Percentiles rank a stretch among this genome's conserved stretches.
Evolutionary conservation across 2,888 invertebrate genomes (phyloP).

Genomic region (Chrysolina americana): DNA sequence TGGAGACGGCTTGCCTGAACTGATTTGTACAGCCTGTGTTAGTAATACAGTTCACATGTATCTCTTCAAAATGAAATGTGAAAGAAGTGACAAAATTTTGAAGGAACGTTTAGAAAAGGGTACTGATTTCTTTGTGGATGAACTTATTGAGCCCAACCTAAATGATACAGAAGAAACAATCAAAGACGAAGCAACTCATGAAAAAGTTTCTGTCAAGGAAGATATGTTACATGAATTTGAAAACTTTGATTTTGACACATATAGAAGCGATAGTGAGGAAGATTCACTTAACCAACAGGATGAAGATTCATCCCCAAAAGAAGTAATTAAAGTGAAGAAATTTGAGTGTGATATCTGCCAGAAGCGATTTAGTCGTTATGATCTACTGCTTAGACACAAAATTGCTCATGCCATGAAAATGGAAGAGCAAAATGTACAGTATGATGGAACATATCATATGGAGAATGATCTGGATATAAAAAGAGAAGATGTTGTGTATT

Average conservation of each 20-base stretch:
- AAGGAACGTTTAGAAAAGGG: conserved; percentile 56
- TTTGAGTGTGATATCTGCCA: conserved; percentile 63
- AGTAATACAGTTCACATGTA: conserved; percentile 71
- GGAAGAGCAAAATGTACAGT: conserved; percentile 56
- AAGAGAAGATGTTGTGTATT: conserved; percentile 50
- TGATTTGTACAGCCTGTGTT: conserved; percentile 74
- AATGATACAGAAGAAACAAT: conserved; percentile 33
- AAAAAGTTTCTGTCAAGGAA: conserved; percentile 42
- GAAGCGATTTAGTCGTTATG: conserved; percentile 62
- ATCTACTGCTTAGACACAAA: conserved; percentile 64
- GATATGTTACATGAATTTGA: conserved; percentile 60
- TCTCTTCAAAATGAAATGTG: conserved; percentile 70
- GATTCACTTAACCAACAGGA: conserved; percentile 40
- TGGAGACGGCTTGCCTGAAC: conserved; percentile 75
- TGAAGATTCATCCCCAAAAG: conserved; percentile 40
- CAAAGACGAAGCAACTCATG: conserved; percentile 36
- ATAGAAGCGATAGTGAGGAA: conserved; percentile 48
- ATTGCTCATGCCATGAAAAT: conserved; percentile 63
- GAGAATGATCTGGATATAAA: conserved; percentile 48
- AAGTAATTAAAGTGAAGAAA: conserved; percentile 54
- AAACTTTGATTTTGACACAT: conserved; percentile 42
- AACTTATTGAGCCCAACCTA: conserved; percentile 27
- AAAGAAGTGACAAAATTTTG: conserved; percentile 68
- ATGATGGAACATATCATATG: conserved; percentile 48
- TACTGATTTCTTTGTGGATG: conserved; percentile 32